Conservation (phyloP, 2,888 invertebrate genomes). For the Xanthorhoe spadicearia region DNA sequence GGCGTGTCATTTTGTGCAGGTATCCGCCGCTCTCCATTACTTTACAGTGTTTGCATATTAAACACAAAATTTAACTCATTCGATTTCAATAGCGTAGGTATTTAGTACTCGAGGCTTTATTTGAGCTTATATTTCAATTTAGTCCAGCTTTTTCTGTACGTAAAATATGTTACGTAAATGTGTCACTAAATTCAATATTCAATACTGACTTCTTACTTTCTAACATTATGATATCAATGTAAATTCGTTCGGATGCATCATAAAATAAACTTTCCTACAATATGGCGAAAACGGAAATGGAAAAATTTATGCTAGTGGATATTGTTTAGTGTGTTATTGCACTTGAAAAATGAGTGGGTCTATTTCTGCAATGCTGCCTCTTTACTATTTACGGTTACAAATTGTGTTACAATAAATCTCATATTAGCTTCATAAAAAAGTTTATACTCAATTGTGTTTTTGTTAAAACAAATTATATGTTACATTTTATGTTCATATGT, state of each 20-base stretch:
- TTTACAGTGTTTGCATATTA: slow-evolving; percentile 25
- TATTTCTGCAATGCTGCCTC: background rate
- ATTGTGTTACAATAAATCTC: too few species aligned
- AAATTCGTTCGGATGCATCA: slow-evolving; percentile 43
- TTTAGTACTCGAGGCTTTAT: slow-evolving; percentile 19
- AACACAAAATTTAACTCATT: slow-evolving; percentile 20
- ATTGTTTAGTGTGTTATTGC: slow-evolving; percentile 47
- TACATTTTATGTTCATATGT: too few species aligned
- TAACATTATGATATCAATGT: slow-evolving; percentile 33
- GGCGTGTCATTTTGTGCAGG: slow-evolving; percentile 53
- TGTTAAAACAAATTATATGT: too few species aligned
- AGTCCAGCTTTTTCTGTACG: slow-evolving; percentile 9
- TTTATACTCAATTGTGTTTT: too few species aligned
- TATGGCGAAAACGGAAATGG: slow-evolving; percentile 49
- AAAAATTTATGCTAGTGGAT: slow-evolving; percentile 46
- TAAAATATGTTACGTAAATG: background rate
- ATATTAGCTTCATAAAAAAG: too few species aligned
- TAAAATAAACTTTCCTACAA: slow-evolving; percentile 50
- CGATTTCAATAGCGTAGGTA: slow-evolving; percentile 12
- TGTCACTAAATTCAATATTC: background rate
- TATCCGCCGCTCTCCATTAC: slow-evolving; percentile 34
- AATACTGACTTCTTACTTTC: slow-evolving; percentile 8
- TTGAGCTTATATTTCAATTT: slow-evolving; percentile 21
- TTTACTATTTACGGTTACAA: too few species aligned
- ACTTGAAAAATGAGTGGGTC: slow-evolving; percentile 1